Percentiles rank a stretch among this genome's conserved stretches.
phyloP scores from a whole-genome alignment of 35 echinoderm and acorn worm species.

The Heliocidaris tuberculata region DNA sequence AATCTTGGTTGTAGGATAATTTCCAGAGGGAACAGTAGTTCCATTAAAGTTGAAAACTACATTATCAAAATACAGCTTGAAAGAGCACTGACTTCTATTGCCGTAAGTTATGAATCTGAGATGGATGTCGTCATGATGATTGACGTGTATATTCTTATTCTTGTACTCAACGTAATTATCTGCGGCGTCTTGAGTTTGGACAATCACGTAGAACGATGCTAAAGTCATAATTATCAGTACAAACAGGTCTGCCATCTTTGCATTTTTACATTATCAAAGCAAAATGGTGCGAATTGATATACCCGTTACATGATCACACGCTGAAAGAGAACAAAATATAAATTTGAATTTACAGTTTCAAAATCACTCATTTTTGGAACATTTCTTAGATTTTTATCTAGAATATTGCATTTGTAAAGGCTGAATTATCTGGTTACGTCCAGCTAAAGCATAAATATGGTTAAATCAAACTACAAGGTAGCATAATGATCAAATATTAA shows the following conservation, averaged over 20 bases:
- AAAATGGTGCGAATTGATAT: background rate
- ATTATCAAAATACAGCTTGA: background rate
- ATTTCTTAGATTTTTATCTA: too few relatives aligned
- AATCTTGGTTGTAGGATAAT: background rate
- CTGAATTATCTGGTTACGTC: too few relatives aligned
- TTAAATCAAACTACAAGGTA: too few relatives aligned
- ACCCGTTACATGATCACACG: background rate
- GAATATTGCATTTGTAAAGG: too few relatives aligned
- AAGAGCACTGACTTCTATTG: background rate
- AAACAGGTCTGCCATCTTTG: background rate
- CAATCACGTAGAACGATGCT: background rate
- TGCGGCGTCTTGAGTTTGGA: background rate
- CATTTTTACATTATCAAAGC: too few relatives aligned
- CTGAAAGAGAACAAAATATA: background rate
- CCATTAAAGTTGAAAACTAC: background rate
- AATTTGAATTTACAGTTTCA: too few relatives aligned
- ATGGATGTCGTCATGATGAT: background rate
- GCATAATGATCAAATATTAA: too few relatives aligned
- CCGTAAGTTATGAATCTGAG: background rate
- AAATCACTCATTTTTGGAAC: too few relatives aligned
- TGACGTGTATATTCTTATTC: background rate
- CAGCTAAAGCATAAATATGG: too few relatives aligned
- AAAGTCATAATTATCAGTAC: background rate
- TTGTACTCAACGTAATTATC: background rate
- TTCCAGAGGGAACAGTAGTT: background rate